A percentile compares a stretch with the other conserved stretches of the same genome.
Conservation (phyloP, 64 coral and sea anemone species). For the Catalaphyllia jardinei region DNA sequence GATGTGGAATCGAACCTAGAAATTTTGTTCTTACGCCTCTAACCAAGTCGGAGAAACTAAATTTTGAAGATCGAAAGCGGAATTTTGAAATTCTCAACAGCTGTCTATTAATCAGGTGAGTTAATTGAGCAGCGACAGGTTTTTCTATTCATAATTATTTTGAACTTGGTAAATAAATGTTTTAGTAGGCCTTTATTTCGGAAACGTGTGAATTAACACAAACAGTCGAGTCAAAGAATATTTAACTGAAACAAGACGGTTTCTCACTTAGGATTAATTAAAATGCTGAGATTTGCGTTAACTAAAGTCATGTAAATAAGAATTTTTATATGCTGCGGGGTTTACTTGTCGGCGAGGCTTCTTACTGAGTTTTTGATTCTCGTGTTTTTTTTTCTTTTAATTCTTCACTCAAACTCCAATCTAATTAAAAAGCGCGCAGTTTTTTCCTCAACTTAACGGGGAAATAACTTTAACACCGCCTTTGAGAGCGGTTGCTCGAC, state of each 20-base stretch:
- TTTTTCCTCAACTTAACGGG: too few relatives aligned
- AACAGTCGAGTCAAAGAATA: too few relatives aligned
- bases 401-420: too few relatives aligned
- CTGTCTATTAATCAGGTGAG: conserved; percentile 2
- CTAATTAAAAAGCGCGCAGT: too few relatives aligned
- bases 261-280: too few relatives aligned
- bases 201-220: not conserved
- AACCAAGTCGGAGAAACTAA: not conserved
- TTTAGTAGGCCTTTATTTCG: not conserved
- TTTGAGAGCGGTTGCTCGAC: too few relatives aligned
- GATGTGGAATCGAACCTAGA: conserved; percentile 3
- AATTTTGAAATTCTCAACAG: not conserved
- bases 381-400: too few relatives aligned
- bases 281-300: too few relatives aligned
- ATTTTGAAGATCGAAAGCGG: conserved; percentile 2
- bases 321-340: not conserved
- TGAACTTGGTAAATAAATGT: too few relatives aligned
- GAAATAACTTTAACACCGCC: too few relatives aligned
- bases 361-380: too few relatives aligned
- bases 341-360: not conserved
- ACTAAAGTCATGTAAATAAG: not conserved
- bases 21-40: not conserved
- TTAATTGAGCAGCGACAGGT: not conserved
- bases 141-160: not conserved
- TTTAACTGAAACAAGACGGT: too few relatives aligned